These are phyloP conservation scores for Schlechtendalia chinensis DNA, from an alignment of 1,140 invertebrate genomes.

Conservation along the genomic window DNA sequence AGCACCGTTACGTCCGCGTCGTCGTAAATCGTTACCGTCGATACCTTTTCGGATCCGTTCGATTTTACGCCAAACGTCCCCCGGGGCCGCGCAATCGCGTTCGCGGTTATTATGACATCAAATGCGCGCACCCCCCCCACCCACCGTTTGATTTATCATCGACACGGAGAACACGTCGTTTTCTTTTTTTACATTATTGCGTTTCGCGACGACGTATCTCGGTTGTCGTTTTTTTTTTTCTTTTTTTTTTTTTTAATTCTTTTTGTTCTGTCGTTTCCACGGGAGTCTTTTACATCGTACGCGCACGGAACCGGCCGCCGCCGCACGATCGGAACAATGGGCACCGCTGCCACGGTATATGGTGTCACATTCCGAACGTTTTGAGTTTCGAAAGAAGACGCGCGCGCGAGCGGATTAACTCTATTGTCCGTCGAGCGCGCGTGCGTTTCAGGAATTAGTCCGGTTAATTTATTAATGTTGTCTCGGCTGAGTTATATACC, in stretches of 20 bases:
- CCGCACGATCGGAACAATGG: slow-evolving; percentile 27
- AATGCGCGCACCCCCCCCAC: not conserved
- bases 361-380: slow-evolving; percentile 48
- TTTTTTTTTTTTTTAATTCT: not conserved
- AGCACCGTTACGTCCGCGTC: not conserved
- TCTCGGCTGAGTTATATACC: slow-evolving; percentile 30
- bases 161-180: slow-evolving; percentile 28
- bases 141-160: slow-evolving; percentile 2
- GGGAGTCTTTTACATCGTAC: not conserved
- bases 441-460: slow-evolving; percentile 45
- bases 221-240: too few species aligned
- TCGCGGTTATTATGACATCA: slow-evolving; percentile 18
- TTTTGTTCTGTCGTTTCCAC: not conserved
- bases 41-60: too few species aligned
- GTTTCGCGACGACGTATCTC: not conserved
- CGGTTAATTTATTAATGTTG: slow-evolving; percentile 47
- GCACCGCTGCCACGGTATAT: not conserved
- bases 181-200: slow-evolving; percentile 31
- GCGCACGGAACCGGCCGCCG: not conserved
- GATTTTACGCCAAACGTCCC: too few species aligned
- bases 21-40: slow-evolving; percentile 28
- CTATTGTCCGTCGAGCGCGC: slow-evolving; percentile 25
- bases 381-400: slow-evolving; percentile 42
- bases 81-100: too few species aligned
- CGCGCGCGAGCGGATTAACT: slow-evolving; percentile 39